Conservation (phyloP, 1,140 invertebrate genomes). For the Leptinotarsa undecemlineata region DNA sequence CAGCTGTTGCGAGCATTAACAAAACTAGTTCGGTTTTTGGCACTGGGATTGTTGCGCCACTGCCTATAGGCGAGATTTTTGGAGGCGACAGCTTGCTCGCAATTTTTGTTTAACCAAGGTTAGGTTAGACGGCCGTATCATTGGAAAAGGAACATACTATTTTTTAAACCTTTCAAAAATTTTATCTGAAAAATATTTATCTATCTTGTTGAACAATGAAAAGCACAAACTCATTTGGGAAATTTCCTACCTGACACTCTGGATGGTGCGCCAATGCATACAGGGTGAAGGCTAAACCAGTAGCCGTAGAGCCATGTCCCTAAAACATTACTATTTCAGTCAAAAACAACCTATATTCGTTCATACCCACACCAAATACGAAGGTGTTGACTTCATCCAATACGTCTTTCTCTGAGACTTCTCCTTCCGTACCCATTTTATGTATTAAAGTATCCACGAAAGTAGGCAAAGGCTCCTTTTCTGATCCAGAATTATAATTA, state of each 20-base stretch:
- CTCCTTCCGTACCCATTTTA: background rate
- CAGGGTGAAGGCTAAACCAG: constrained; percentile 37
- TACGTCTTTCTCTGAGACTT: constrained; percentile 58
- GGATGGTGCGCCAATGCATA: constrained; percentile 39
- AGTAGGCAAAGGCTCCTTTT: background rate
- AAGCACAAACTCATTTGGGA: background rate
- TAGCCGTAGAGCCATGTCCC: constrained; percentile 45
- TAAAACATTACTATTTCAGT: constrained; percentile 14
- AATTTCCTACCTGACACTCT: constrained; percentile 12
- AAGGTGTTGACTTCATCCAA: constrained; percentile 64
- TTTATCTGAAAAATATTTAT: no score
- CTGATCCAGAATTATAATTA: background rate
- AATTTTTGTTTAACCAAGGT: no score
- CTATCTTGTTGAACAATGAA: background rate
- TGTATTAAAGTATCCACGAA: background rate
- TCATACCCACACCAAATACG: constrained; percentile 62
- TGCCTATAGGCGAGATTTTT: no score
- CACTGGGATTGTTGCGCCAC: no score
- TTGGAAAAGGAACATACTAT: no score
- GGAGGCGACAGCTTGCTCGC: no score
- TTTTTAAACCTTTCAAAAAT: no score
- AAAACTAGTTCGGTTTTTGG: no score
- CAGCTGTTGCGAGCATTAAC: no score
- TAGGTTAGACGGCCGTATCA: no score
- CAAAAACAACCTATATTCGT: background rate